A percentile compares a stretch with the other conserved stretches of the same genome.
Evolutionary conservation across 2,113 vertebrate genomes (phyloP).

Genomic region (Zosterops japonicus): DNA sequence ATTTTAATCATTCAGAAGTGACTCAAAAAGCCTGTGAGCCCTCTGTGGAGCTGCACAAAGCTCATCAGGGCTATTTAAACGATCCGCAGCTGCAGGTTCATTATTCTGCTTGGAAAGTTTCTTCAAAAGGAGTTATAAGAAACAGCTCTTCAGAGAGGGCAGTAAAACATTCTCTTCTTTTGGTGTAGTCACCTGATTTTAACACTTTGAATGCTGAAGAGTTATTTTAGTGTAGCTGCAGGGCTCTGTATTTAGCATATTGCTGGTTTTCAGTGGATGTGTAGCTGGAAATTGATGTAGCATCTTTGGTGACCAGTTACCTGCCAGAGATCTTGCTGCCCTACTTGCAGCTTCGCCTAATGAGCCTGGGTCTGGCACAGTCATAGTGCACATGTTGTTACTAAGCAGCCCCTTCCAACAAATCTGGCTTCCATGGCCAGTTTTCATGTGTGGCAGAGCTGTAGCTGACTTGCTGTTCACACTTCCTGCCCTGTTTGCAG

Average conservation of each 20-base stretch:
- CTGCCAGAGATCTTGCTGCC: not conserved
- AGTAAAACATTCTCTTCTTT: not conserved
- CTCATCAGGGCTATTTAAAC: not conserved
- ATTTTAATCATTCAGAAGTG: not conserved
- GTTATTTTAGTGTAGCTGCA: not conserved
- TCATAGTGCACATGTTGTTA: rapidly evolving
- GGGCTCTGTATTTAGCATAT: not conserved
- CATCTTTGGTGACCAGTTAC: not conserved
- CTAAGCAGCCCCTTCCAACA: not conserved
- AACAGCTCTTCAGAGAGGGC: not conserved
- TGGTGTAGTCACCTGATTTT: not conserved
- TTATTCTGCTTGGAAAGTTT: not conserved
- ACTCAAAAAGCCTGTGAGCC: not conserved
- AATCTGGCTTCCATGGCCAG: rapidly evolving
- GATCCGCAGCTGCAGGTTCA: not conserved
- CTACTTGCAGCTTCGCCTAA: not conserved
- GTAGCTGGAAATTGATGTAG: not conserved
- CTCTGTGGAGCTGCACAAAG: not conserved
- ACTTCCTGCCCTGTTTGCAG: rapidly evolving
- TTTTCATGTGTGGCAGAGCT: not conserved
- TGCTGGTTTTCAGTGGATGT: not conserved
- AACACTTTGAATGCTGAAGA: not conserved
- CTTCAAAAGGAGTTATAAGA: not conserved
- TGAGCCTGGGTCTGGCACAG: rapidly evolving
- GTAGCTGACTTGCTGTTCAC: not conserved